Evolutionary conservation across 2,113 vertebrate genomes (phyloP).

Genomic region (Prochilodus magdalenae): DNA sequence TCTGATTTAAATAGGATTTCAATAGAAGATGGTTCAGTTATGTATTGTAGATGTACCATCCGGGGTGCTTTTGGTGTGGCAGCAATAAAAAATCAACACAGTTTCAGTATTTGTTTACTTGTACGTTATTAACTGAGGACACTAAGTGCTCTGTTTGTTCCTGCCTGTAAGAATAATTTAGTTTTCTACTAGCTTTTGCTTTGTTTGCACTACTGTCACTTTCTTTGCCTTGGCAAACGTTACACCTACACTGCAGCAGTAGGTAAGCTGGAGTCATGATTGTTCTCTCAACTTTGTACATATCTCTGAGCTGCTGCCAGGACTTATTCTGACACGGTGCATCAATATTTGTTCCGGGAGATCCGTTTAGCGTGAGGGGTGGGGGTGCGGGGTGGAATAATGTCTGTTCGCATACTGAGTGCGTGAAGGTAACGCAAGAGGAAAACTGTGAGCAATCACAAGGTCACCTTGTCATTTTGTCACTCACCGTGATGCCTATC

Average conservation of each 20-base stretch:
- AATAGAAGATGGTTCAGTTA: no score
- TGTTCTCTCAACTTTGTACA: constrained; percentile 14
- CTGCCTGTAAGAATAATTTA: not conserved
- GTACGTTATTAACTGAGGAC: not conserved
- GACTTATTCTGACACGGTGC: not conserved
- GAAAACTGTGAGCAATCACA: constrained; percentile 21
- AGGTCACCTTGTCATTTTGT: constrained; percentile 60
- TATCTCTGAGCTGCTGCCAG: constrained; percentile 9
- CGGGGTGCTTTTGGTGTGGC: no score
- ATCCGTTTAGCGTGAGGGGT: not conserved
- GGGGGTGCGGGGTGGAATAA: not conserved
- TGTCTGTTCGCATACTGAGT: not conserved
- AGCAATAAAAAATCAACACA: no score
- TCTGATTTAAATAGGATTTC: no score
- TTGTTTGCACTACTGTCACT: constrained; percentile 5
- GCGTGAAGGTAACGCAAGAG: not conserved
- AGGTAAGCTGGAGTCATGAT: constrained; percentile 4
- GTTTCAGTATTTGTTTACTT: not conserved
- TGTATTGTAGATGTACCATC: no score
- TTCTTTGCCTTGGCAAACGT: not conserved
- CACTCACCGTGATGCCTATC: constrained; percentile 41
- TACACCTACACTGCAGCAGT: not conserved
- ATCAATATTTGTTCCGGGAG: constrained; percentile 1
- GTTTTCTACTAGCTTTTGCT: not conserved
- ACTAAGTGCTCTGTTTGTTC: not conserved